phyloP scores from a whole-genome alignment of 2,888 invertebrate genomes.

The Drosophila bunnanda region DNA sequence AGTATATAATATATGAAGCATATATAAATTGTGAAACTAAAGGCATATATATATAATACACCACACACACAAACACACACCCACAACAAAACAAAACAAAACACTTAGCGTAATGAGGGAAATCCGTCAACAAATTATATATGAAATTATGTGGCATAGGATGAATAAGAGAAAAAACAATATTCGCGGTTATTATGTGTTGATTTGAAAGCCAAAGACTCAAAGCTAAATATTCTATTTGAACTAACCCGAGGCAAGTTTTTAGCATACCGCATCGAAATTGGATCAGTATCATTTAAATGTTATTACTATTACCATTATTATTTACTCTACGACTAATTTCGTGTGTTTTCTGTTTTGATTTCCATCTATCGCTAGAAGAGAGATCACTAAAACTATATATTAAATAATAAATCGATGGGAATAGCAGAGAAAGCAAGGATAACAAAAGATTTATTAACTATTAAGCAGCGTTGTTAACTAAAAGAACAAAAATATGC shows the following conservation, averaged over 20 bases:
- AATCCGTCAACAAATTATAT: constrained; percentile 26
- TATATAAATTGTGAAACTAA: constrained; percentile 50
- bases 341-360: constrained; percentile 40
- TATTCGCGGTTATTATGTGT: constrained; percentile 57
- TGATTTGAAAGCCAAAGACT: constrained; percentile 78
- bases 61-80: constrained; percentile 13
- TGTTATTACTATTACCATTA: constrained; percentile 41
- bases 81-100: constrained; percentile 24
- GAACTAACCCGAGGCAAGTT: constrained; percentile 40
- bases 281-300: constrained; percentile 48
- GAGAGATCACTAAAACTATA: constrained; percentile 18
- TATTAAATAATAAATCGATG: constrained; percentile 20
- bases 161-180: constrained; percentile 22
- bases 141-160: constrained; percentile 25
- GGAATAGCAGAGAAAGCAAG: constrained; percentile 24
- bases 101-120: constrained; percentile 36
- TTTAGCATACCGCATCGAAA: constrained; percentile 52
- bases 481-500: constrained; percentile 48
- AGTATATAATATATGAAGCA: constrained; percentile 47
- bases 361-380: constrained; percentile 12
- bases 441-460: constrained; percentile 59
- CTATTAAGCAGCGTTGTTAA: constrained; percentile 72
- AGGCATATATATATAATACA: constrained; percentile 49
- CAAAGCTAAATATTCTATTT: constrained; percentile 53
- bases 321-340: constrained; percentile 35